phyloP scores from a whole-genome alignment of 2,113 vertebrate species.

The Erythrolamprus reginae region DNA sequence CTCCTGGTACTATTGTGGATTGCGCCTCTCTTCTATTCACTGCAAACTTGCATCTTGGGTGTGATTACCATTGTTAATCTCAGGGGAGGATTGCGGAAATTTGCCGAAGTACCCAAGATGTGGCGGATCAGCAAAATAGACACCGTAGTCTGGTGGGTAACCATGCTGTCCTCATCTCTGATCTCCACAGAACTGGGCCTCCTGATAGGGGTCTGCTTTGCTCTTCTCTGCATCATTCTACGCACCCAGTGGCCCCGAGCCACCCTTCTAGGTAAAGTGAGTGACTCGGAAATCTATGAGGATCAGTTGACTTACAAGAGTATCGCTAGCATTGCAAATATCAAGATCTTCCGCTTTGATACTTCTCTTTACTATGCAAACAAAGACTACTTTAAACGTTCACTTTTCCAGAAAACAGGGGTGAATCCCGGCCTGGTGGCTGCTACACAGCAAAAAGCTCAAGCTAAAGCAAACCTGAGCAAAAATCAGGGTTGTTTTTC shows the following conservation, averaged over 20 bases:
- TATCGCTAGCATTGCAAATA: slow-evolving; percentile 64
- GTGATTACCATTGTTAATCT: slow-evolving; percentile 86
- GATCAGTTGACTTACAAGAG: slow-evolving; percentile 70
- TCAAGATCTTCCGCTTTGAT: slow-evolving; percentile 78
- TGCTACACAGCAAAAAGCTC: slow-evolving; percentile 33
- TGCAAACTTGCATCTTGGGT: slow-evolving; percentile 73
- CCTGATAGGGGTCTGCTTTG: slow-evolving; percentile 74
- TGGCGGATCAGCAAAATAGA: slow-evolving; percentile 79
- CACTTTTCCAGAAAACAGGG: slow-evolving; percentile 67
- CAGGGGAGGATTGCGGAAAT: slow-evolving; percentile 72
- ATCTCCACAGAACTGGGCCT: slow-evolving; percentile 84
- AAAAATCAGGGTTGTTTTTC: background rate
- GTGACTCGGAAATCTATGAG: slow-evolving; percentile 71
- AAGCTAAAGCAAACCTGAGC: background rate
- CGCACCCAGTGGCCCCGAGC: slow-evolving; percentile 75
- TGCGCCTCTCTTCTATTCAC: slow-evolving; percentile 53
- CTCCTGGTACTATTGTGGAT: slow-evolving; percentile 64
- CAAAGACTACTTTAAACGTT: slow-evolving; percentile 78
- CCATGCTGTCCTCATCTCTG: slow-evolving; percentile 79
- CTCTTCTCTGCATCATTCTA: slow-evolving; percentile 76
- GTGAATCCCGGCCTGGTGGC: slow-evolving; percentile 70
- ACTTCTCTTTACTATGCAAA: slow-evolving; percentile 85
- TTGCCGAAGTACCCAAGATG: slow-evolving; percentile 73
- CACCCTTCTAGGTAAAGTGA: slow-evolving; percentile 69
- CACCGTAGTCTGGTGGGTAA: slow-evolving; percentile 76